Base-by-base conservation (phyloP, 2,888 invertebrate genomes). In the Chrysomela aeneicollis region DNA sequence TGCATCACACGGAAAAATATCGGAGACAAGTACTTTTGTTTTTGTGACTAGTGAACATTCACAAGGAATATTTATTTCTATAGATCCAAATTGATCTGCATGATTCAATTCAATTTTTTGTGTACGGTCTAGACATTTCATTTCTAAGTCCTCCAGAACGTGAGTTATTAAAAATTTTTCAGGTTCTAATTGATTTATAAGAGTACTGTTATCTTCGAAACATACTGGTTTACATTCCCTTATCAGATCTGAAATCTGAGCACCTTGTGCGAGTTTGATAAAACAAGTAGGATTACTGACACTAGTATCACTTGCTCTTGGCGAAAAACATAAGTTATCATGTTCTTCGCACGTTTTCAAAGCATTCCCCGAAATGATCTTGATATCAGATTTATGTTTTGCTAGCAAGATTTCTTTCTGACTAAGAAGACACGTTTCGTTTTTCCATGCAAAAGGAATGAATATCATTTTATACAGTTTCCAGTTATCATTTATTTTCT, bases 221-320 rank as follows among this genome's bases (percentile, higher is more conserved):
- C 53, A 54, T 10, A 17, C 8, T n/a, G 22, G 35, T 35, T 53
- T 18, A 15, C 53, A 54, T 19, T 19, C 32, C 6, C 12, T n/a
- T 54, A 37, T 12, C 35, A 54, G 18, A 10, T 54, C 21, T 54
- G 53, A 35, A 54, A 54, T 21, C 19, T 54, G 37, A 54, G 53
- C 35, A n/a, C 21, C 19, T 4, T 15, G 18, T n/a, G 17, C 30
- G 8, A 32, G 32, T 17, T 0, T 53, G 3, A 30, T 17, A 19
- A 53, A 53, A 2, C 19, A 53, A 18, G 37, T 54, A 10, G 18
- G 32, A 37, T 37, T 35, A 19, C 19, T 54, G 17, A 17, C 19
- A 54, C 32, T 30, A 1, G 19, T 54, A 19, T 37, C 18, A 19
- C 37, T 19, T 10, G 54, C 32, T 54, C 37, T 54, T 18, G 35